A percentile compares a stretch with the other conserved stretches of the same genome.
Evolutionary conservation across 2,113 vertebrate genomes (phyloP).

Genomic region (Aramus guarauna): DNA sequence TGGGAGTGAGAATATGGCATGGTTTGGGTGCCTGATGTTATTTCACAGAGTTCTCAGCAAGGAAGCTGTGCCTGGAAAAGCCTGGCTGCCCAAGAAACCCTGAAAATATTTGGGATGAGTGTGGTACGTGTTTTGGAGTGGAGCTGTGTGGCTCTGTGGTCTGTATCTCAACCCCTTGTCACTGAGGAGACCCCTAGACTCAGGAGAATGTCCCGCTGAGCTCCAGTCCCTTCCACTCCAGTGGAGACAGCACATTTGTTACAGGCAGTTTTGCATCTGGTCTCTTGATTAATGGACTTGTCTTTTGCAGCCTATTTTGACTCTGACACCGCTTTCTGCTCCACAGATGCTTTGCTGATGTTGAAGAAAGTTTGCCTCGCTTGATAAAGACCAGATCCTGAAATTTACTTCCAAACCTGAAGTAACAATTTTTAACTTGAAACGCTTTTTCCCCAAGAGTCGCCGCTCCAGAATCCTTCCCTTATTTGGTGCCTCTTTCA

Average conservation of each 20-base stretch:
- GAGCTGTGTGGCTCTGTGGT: slow-evolving; percentile 44
- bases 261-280: slow-evolving; percentile 55
- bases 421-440: slow-evolving; percentile 81
- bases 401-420: slow-evolving; percentile 82
- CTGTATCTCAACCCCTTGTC: slow-evolving; percentile 49
- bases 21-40: slow-evolving; percentile 25
- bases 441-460: slow-evolving; percentile 76
- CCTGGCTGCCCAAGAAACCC: slow-evolving; percentile 42
- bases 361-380: slow-evolving; percentile 69
- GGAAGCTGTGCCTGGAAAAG: slow-evolving; percentile 47
- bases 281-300: slow-evolving; percentile 68
- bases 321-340: slow-evolving; percentile 56
- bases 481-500: slow-evolving; percentile 81
- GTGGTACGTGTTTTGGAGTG: slow-evolving; percentile 47
- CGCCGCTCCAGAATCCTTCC: slow-evolving; percentile 75
- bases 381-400: slow-evolving; percentile 84
- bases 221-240: slow-evolving; percentile 34
- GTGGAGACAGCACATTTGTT: slow-evolving; percentile 32
- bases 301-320: slow-evolving; percentile 66
- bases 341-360: slow-evolving; percentile 67
- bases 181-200: slow-evolving; percentile 19
- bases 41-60: not conserved
- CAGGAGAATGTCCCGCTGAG: not conserved
- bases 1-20: not conserved
- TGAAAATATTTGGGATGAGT: slow-evolving; percentile 18